Conservation (phyloP, 2,113 vertebrate genomes). For the Perccottus glenii region DNA sequence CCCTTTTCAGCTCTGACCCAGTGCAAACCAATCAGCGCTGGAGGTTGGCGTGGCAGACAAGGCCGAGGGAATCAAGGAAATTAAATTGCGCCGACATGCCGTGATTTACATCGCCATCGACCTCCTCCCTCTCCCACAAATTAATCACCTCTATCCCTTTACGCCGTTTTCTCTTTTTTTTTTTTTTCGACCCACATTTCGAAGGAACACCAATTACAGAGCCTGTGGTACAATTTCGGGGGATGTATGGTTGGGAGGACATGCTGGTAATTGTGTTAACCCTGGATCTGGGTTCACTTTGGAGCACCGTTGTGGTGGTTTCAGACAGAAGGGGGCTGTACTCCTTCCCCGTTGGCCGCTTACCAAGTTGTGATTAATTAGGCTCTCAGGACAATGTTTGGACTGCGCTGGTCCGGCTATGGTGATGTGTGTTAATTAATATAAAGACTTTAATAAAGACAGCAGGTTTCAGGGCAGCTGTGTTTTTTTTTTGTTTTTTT, state of each 20-base stretch:
- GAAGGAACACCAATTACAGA: conserved; percentile 67
- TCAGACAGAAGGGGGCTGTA: conserved; percentile 59
- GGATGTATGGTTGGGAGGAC: conserved; percentile 63
- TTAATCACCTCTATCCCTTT: conserved; percentile 69
- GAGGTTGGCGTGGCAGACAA: conserved; percentile 59
- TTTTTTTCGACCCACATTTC: conserved; percentile 57
- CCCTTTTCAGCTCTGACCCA: conserved; percentile 51
- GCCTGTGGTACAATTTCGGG: conserved; percentile 53
- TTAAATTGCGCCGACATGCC: conserved; percentile 67
- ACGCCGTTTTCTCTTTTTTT: conserved; percentile 58
- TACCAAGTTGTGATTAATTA: conserved; percentile 68
- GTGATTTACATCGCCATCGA: conserved; percentile 73
- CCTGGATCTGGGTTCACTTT: conserved; percentile 54
- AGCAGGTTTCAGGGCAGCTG: neutral
- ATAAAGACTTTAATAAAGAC: conserved; percentile 22
- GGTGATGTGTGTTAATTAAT: conserved; percentile 54
- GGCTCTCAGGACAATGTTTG: conserved; percentile 54
- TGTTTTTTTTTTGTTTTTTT: conserved; percentile 5
- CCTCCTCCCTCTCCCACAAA: conserved; percentile 63
- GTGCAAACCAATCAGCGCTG: conserved; percentile 66
- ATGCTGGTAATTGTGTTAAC: conserved; percentile 72
- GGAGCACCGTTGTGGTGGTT: conserved; percentile 54
- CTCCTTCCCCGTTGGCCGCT: conserved; percentile 55
- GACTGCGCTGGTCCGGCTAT: conserved; percentile 38
- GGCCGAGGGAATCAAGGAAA: conserved; percentile 67